A percentile compares a stretch with the other conserved stretches of the same genome.
Evolutionary conservation across 2,113 vertebrate species (phyloP).

Genomic region (Solea senegalensis): DNA sequence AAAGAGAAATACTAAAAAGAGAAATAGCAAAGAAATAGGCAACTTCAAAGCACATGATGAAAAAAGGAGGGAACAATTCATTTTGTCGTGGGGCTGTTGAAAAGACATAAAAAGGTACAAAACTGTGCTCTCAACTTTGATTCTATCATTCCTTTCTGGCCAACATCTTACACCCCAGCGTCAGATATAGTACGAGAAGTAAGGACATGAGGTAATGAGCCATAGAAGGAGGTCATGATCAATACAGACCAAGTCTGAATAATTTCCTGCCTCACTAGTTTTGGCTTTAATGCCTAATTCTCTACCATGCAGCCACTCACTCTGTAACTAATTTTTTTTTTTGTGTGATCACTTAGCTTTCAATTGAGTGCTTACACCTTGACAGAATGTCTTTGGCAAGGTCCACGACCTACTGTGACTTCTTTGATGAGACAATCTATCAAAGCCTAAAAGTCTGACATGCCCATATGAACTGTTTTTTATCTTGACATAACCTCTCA

Average conservation of each 20-base stretch:
- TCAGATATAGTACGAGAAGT: slow-evolving; percentile 62
- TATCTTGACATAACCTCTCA: slow-evolving; percentile 57
- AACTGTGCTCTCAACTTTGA: slow-evolving; percentile 32
- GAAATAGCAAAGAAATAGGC: background rate
- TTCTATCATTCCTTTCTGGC: slow-evolving; percentile 69
- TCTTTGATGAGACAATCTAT: slow-evolving; percentile 61
- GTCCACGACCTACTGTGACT: slow-evolving; percentile 51
- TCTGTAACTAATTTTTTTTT: slow-evolving; percentile 55
- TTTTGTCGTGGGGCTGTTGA: slow-evolving; percentile 6
- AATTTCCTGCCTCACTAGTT: slow-evolving; percentile 71
- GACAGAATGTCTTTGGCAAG: slow-evolving; percentile 59
- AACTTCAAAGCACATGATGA: background rate
- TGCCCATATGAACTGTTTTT: slow-evolving; percentile 52
- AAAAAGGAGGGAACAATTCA: background rate
- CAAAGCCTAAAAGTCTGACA: slow-evolving; percentile 51
- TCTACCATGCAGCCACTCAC: slow-evolving; percentile 64
- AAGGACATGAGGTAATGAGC: slow-evolving; percentile 74
- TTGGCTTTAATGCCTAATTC: slow-evolving; percentile 64
- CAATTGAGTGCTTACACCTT: slow-evolving; percentile 62
- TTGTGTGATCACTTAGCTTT: slow-evolving; percentile 63
- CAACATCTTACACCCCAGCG: slow-evolving; percentile 62
- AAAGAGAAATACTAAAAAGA: background rate
- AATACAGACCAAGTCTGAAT: slow-evolving; percentile 76
- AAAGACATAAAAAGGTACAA: slow-evolving; percentile 32
- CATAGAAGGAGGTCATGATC: slow-evolving; percentile 78